Base-by-base conservation (phyloP, 2,888 invertebrate species). In the Ormyrus thymus region DNA sequence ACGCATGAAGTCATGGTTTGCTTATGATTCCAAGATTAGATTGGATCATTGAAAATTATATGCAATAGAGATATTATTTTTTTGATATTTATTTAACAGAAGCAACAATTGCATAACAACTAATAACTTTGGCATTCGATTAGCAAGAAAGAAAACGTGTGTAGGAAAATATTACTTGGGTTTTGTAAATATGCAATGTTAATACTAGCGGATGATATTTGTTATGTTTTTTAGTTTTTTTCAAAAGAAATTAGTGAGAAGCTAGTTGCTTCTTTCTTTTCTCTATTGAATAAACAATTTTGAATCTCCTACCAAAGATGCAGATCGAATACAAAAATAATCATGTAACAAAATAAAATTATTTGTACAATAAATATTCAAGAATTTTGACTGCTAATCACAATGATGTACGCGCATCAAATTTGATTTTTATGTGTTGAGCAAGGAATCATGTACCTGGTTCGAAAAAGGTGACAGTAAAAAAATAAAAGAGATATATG, bases 391-490 rank as follows among this genome's bases (percentile, higher is more conserved):
- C 62, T 74, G 13, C 61, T 74, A 64, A 13, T 70, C 0, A 69
- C 71, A 80, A 69, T 9, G 65, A 75, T 71, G 71, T 55, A 43
- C 68, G 62, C 59, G 61, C 75, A 78, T 78, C 61, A 82, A 82
- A 43, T 65, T 84, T 85, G 85, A 84, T 86, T 86, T 86, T 81
- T 83, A 83, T 86, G 48, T 65, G 84, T 85, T 84, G 84, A 84
- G 83, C 84, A 84, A 84, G 84, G 84, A 85, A 85, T 84, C 85
- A 85, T 88, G 87, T 88, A 87, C 84, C 85, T 87, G 86, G 85
- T 86, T 87, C 85, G 81, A 82, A 83, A 83, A 84, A 85, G 84
- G 84, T 85, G 83, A 85, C 85, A 81, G 83, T 84, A 84, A 86
- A 86, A 84, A 79, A 86, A 87, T 87, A 88, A 87, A 87, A 75